Evolutionary conservation across 1,140 invertebrate genomes (phyloP).

Genomic region (Drosophila elegans): DNA sequence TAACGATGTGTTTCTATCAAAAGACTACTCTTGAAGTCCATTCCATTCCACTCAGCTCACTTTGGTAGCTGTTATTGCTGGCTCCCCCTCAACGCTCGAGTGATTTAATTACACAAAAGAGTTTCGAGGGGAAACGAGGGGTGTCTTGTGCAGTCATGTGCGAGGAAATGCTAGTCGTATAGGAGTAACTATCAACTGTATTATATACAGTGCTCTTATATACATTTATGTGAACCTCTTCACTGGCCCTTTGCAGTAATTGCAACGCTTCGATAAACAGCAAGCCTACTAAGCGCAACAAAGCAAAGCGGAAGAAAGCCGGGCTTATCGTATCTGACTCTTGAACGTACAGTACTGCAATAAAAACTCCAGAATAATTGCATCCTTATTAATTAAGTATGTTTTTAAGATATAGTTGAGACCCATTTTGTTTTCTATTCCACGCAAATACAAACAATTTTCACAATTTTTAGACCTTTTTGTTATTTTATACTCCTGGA

Average conservation of each 20-base stretch:
- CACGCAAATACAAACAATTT: neutral
- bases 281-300: slow-evolving; percentile 50
- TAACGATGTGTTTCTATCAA: slow-evolving; percentile 72
- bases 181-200: slow-evolving; percentile 34
- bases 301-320: slow-evolving; percentile 69
- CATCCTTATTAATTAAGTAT: neutral
- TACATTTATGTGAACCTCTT: slow-evolving; percentile 38
- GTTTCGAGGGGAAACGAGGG: slow-evolving; percentile 1
- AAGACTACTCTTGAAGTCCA: slow-evolving; percentile 33
- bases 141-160: slow-evolving; percentile 72
- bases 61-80: slow-evolving; percentile 16
- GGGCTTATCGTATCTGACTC: slow-evolving; percentile 30
- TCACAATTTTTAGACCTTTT: too few relatives aligned
- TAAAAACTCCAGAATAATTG: neutral
- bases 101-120: slow-evolving; percentile 77
- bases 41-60: slow-evolving; percentile 25
- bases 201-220: slow-evolving; percentile 21
- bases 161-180: slow-evolving; percentile 69
- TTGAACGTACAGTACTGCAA: slow-evolving; percentile 19
- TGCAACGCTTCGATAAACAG: slow-evolving; percentile 79
- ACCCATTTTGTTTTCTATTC: too few relatives aligned
- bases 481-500: neutral
- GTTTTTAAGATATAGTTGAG: neutral
- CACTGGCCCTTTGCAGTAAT: slow-evolving; percentile 66
- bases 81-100: slow-evolving; percentile 65